These are phyloP conservation scores for Periophthalmus magnuspinnatus DNA, from an alignment of 2,797 vertebrate genomes.

Conservation along the genomic window DNA sequence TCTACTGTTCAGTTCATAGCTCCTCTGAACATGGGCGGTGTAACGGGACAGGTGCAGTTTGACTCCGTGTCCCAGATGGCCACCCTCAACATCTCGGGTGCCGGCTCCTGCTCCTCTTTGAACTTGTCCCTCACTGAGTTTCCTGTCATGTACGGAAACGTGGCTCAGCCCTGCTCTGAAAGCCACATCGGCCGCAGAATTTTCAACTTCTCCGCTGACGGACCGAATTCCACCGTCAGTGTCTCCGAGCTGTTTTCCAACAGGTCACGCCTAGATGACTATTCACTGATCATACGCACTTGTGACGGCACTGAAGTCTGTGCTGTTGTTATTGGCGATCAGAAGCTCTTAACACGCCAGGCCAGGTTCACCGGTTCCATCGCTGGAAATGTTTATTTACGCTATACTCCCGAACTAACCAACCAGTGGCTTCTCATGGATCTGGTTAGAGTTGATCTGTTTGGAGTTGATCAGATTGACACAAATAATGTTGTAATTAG, in stretches of 20 bases:
- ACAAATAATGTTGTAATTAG: background rate
- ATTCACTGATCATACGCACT: slow-evolving; percentile 69
- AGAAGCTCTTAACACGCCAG: slow-evolving; percentile 52
- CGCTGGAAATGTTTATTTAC: slow-evolving; percentile 77
- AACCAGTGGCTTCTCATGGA: slow-evolving; percentile 63
- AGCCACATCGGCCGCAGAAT: slow-evolving; percentile 63
- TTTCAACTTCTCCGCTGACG: slow-evolving; percentile 52
- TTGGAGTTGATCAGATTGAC: slow-evolving; percentile 32
- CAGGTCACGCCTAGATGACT: slow-evolving; percentile 66
- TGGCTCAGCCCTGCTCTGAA: slow-evolving; percentile 69
- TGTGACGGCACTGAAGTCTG: slow-evolving; percentile 68
- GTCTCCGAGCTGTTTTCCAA: slow-evolving; percentile 51
- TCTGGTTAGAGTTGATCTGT: slow-evolving; percentile 63
- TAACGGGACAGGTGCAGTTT: slow-evolving; percentile 72
- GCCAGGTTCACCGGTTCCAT: slow-evolving; percentile 70
- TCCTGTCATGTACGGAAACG: slow-evolving; percentile 79
- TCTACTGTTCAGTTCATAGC: slow-evolving; percentile 64
- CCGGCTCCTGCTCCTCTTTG: slow-evolving; percentile 51
- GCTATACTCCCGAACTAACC: slow-evolving; percentile 38
- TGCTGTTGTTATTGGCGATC: slow-evolving; percentile 53
- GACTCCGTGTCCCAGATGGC: slow-evolving; percentile 54
- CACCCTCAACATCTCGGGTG: slow-evolving; percentile 59
- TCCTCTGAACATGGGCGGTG: slow-evolving; percentile 77
- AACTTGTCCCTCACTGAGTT: slow-evolving; percentile 75
- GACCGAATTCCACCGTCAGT: slow-evolving; percentile 16